A percentile compares a stretch with the other conserved stretches of the same genome.
Evolutionary conservation across 2,113 vertebrate genomes (phyloP).

Genomic region (Hippoglossus stenolepis): DNA sequence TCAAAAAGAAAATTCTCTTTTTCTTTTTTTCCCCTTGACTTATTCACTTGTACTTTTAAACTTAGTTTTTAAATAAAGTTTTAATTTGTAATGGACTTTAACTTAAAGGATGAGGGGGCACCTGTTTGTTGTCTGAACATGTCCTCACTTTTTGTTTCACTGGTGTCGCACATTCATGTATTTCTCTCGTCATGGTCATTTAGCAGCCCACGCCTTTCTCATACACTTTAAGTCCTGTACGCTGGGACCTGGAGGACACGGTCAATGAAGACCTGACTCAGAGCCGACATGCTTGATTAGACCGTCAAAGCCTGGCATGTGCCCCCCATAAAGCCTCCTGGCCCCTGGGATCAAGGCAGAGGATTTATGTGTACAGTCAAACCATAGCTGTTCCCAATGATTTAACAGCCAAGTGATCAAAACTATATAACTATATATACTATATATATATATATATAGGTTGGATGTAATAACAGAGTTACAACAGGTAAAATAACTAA

Average conservation of each 20-base stretch:
- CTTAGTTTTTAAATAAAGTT: neutral
- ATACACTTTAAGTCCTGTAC: constrained; percentile 56
- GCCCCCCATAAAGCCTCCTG: constrained; percentile 63
- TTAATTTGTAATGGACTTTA: neutral
- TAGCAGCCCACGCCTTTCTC: constrained; percentile 71
- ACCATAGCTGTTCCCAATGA: neutral
- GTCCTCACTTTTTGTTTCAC: constrained; percentile 42
- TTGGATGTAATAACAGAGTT: neutral
- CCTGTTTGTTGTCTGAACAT: constrained; percentile 36
- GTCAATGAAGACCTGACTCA: constrained; percentile 69
- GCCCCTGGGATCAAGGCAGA: constrained; percentile 40
- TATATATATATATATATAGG: too few species aligned
- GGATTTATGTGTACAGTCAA: constrained; percentile 26
- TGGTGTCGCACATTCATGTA: constrained; percentile 42
- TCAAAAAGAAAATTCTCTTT: neutral
- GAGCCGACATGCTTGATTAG: constrained; percentile 73
- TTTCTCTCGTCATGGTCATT: constrained; percentile 61
- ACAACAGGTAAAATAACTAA: neutral
- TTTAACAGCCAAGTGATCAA: neutral
- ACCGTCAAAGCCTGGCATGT: constrained; percentile 73
- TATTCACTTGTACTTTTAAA: neutral
- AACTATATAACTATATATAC: neutral
- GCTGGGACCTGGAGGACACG: constrained; percentile 65
- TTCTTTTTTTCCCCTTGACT: neutral
- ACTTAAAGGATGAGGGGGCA: neutral